Evolutionary conservation across 2,113 vertebrate genomes (phyloP).

Genomic region (Aptenodytes forsteri): DNA sequence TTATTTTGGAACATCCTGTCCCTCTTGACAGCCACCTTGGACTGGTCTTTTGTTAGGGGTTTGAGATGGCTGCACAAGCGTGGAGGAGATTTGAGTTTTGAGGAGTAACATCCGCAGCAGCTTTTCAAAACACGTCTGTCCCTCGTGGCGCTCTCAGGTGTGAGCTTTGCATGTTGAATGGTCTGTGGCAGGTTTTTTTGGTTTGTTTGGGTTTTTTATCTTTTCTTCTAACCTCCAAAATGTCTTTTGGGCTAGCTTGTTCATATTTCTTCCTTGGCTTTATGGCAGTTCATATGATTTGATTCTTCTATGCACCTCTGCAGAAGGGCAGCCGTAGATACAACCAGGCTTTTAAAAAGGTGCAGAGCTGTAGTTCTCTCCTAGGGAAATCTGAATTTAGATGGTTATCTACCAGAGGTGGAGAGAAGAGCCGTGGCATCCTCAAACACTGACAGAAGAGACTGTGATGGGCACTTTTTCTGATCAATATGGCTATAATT

Average conservation of each 20-base stretch:
- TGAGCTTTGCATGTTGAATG: neutral
- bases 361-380: neutral
- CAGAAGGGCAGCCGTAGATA: neutral
- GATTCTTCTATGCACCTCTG: neutral
- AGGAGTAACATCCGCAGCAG: neutral
- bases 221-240: neutral
- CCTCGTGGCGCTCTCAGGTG: neutral
- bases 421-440: neutral
- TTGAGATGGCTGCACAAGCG: neutral
- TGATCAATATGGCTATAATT: neutral
- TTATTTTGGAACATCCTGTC: neutral
- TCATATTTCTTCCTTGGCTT: neutral
- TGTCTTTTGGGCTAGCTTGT: neutral
- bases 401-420: neutral
- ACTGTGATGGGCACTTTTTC: neutral
- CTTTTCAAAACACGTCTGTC: neutral
- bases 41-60: neutral
- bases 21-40: neutral
- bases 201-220: neutral
- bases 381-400: neutral
- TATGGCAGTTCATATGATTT: neutral
- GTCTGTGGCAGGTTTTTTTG: neutral
- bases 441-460: neutral
- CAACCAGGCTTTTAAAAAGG: neutral
- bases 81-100: neutral